phyloP scores from a whole-genome alignment of 2,888 invertebrate species.

The Vanessa cardui region DNA sequence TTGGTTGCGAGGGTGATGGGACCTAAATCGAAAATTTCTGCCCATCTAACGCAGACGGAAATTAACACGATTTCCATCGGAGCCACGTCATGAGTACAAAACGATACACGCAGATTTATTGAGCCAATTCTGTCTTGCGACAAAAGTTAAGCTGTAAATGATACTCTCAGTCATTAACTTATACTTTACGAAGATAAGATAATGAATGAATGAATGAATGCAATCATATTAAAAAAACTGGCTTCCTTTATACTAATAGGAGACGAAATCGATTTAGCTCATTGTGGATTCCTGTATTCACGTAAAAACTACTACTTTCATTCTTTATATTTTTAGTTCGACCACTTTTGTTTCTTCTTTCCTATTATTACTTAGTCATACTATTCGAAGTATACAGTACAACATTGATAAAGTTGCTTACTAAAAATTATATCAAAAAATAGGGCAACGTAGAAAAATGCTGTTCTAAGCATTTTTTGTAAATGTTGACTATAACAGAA shows the following conservation, averaged over 20 bases:
- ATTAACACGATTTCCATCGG: slow-evolving; percentile 33
- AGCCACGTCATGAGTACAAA: slow-evolving; percentile 29
- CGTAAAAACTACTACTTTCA: too few relatives aligned
- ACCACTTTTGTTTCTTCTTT: too few relatives aligned
- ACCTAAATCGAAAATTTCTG: slow-evolving; percentile 22
- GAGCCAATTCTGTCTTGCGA: slow-evolving; percentile 29
- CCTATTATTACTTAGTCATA: too few relatives aligned
- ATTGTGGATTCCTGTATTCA: too few relatives aligned
- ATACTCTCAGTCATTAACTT: neutral
- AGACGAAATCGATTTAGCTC: too few relatives aligned
- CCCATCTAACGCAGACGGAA: slow-evolving; percentile 25
- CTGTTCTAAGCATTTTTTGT: too few relatives aligned
- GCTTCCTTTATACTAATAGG: neutral
- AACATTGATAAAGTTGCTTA: too few relatives aligned
- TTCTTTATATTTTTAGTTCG: too few relatives aligned
- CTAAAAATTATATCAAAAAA: too few relatives aligned
- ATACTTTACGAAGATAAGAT: neutral
- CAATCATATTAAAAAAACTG: neutral
- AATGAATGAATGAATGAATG: neutral
- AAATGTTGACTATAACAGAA: too few relatives aligned
- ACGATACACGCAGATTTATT: slow-evolving; percentile 34
- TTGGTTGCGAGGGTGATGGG: neutral
- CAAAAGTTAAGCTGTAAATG: slow-evolving; percentile 13
- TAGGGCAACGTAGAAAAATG: too few relatives aligned
- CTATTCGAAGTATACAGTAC: too few relatives aligned